A percentile compares a stretch with the other conserved stretches of the same genome.
Conservation (phyloP, 2,113 vertebrate species). For the Puffinus mauretanicus region DNA sequence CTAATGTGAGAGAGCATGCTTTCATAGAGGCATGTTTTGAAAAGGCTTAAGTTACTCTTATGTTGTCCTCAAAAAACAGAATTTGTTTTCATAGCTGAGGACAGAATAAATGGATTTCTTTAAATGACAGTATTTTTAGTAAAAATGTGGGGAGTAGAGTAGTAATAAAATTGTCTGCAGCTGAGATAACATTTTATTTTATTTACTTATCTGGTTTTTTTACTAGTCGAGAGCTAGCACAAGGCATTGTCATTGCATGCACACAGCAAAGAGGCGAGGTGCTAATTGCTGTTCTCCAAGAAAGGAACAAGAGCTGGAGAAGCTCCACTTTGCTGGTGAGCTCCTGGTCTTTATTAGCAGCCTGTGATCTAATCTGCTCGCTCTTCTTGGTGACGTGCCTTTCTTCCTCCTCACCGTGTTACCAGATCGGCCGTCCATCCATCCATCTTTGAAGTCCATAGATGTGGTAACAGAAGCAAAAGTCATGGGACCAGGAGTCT, state of each 20-base stretch:
- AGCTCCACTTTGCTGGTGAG: not conserved
- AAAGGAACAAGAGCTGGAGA: not conserved
- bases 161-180: constrained; percentile 51
- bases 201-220: not conserved
- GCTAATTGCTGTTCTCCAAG: not conserved
- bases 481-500: not conserved
- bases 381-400: not conserved
- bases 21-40: constrained; percentile 37
- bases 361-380: not conserved
- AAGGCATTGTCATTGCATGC: not conserved
- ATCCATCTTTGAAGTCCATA: not conserved
- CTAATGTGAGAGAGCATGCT: not conserved
- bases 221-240: not conserved
- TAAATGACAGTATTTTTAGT: constrained; percentile 43
- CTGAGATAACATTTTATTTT: constrained; percentile 57
- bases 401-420: not conserved
- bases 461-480: not conserved
- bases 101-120: constrained; percentile 44
- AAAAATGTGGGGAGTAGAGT: not conserved
- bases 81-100: constrained; percentile 51
- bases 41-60: constrained; percentile 41
- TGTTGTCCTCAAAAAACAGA: not conserved
- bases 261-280: not conserved
- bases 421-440: not conserved
- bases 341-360: not conserved